Percentiles rank a stretch among this genome's conserved stretches.
Conservation (phyloP, 2,888 invertebrate species). For the Patella depressa region DNA sequence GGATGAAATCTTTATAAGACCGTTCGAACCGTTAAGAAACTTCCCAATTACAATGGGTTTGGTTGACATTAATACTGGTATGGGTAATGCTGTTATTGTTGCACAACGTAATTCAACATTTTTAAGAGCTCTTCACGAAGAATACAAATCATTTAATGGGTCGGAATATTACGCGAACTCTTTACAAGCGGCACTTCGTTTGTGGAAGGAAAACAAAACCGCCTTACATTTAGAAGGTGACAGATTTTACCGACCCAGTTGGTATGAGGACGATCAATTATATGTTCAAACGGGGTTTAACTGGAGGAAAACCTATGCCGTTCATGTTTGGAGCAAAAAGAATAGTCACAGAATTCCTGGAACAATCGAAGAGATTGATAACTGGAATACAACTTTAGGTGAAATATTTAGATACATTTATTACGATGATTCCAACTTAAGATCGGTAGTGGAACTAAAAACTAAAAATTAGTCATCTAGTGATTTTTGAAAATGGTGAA, state of each 20-base stretch:
- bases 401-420: constrained; percentile 27
- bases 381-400: constrained; percentile 25
- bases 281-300: constrained; percentile 18
- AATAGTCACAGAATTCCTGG: constrained; percentile 20
- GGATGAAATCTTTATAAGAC: constrained; percentile 25
- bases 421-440: constrained; percentile 12
- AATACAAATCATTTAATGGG: constrained; percentile 20
- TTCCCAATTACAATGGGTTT: constrained; percentile 29
- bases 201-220: constrained; percentile 20
- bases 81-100: constrained; percentile 34
- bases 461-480: too few relatives aligned
- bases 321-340: constrained; percentile 24
- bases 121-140: constrained; percentile 21
- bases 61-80: constrained; percentile 30
- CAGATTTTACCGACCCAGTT: constrained; percentile 29
- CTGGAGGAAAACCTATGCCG: constrained; percentile 22
- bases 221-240: constrained; percentile 24
- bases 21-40: constrained; percentile 22
- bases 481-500: too few relatives aligned
- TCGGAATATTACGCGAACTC: constrained; percentile 22
- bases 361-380: constrained; percentile 13
- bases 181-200: constrained; percentile 15
- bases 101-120: constrained; percentile 24
- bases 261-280: constrained; percentile 25
- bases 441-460: too few relatives aligned